Conservation (phyloP, 2,888 invertebrate species). For the Phalera bucephala region DNA sequence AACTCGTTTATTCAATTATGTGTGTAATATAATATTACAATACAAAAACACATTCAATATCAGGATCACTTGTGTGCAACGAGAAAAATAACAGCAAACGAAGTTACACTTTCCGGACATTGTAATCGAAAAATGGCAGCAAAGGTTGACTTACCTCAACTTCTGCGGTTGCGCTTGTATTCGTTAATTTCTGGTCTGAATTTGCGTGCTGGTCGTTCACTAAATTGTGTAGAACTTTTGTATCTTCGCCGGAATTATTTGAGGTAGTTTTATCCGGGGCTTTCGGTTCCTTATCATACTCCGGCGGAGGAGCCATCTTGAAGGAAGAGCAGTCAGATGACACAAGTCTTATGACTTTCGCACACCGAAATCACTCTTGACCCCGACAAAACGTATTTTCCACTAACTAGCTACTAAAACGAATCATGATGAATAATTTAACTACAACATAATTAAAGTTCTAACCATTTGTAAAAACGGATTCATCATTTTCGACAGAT, state of each 20-base stretch:
- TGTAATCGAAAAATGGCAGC: slow-evolving; percentile 54
- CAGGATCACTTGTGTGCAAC: slow-evolving; percentile 1
- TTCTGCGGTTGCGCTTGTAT: slow-evolving; percentile 57
- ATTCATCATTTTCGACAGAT: slow-evolving; percentile 76
- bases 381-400: slow-evolving; percentile 50
- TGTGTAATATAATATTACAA: background rate
- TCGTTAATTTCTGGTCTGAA: slow-evolving; percentile 64
- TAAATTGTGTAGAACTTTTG: slow-evolving; percentile 69
- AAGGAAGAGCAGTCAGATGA: slow-evolving; percentile 83
- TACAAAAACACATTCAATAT: background rate
- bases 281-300: slow-evolving; percentile 89
- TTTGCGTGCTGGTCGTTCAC: slow-evolving; percentile 66
- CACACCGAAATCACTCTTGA: slow-evolving; percentile 68
- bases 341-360: slow-evolving; percentile 81
- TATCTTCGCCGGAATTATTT: slow-evolving; percentile 69
- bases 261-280: slow-evolving; percentile 86
- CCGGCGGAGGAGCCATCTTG: slow-evolving; percentile 91
- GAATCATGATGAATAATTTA: slow-evolving; percentile 59
- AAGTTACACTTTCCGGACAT: slow-evolving; percentile 28
- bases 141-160: slow-evolving; percentile 71
- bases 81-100: slow-evolving; percentile 26
- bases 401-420: slow-evolving; percentile 64
- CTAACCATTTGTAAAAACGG: slow-evolving; percentile 64
- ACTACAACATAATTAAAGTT: slow-evolving; percentile 65
- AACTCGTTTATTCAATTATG: background rate